Conservation (phyloP, 37 sponge, comb jelly and placozoan species). For the Ianthella basta region DNA sequence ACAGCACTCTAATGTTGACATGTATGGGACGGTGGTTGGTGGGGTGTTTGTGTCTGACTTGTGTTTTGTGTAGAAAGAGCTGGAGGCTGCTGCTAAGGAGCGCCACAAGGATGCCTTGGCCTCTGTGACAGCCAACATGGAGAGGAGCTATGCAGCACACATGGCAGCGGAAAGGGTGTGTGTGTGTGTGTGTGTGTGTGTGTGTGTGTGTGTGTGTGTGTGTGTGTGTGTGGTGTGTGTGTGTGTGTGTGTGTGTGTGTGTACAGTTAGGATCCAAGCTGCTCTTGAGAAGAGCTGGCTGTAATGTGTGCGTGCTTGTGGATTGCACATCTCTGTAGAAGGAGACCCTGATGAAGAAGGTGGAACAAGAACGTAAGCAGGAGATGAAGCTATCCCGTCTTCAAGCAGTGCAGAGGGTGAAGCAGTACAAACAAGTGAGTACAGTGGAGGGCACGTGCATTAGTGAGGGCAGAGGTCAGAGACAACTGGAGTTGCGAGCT, state of each 20-base stretch:
- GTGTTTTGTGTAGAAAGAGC: conserved; percentile 21
- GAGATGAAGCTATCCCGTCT: conserved; percentile 29
- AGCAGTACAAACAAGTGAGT: conserved; percentile 50
- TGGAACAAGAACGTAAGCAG: conserved; percentile 34
- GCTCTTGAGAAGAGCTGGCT: too few species aligned
- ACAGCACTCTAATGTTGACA: background rate
- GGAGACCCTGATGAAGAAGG: conserved; percentile 41
- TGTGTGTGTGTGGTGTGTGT: too few species aligned
- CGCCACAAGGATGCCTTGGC: background rate
- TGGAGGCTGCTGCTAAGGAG: conserved; percentile 18
- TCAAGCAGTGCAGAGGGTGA: conserved; percentile 45
- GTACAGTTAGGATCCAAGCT: too few species aligned
- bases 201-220: too few species aligned
- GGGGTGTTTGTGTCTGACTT: too few species aligned
- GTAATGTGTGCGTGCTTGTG: too few species aligned
- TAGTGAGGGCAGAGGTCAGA: too few species aligned
- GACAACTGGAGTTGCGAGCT: too few species aligned
- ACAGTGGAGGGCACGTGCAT: too few species aligned
- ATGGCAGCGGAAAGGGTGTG: conserved; percentile 48
- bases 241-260: conserved; percentile 4
- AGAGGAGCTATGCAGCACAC: conserved; percentile 49
- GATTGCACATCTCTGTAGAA: conserved; percentile 23
- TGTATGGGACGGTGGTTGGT: background rate
- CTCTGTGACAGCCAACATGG: conserved; percentile 21
- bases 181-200: too few species aligned